A percentile compares a stretch with the other conserved stretches of the same genome.
Evolutionary conservation across 2,113 vertebrate genomes (phyloP).

Genomic region (Piprites chloris): DNA sequence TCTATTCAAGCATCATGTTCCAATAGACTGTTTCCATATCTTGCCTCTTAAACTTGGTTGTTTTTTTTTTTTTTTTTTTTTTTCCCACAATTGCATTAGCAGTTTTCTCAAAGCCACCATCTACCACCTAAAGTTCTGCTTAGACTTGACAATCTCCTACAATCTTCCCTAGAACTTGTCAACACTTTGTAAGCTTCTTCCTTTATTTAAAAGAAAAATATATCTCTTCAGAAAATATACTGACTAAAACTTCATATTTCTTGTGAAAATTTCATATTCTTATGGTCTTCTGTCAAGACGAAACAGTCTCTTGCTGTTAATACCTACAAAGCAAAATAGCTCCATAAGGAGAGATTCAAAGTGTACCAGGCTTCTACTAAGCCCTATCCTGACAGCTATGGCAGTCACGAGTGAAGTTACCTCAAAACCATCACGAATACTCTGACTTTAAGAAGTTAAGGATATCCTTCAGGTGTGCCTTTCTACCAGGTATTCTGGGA

Average conservation of each 20-base stretch:
- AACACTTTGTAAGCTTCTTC: background rate
- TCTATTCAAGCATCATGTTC: background rate
- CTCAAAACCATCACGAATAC: background rate
- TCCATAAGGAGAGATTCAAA: background rate
- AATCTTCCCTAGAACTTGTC: background rate
- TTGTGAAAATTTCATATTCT: background rate
- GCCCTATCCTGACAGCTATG: background rate
- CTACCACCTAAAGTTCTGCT: background rate
- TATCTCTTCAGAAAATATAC: background rate
- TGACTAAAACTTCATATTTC: background rate
- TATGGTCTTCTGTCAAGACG: background rate
- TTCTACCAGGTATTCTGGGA: background rate
- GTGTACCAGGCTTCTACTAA: background rate
- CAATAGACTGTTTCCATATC: background rate
- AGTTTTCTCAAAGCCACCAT: background rate
- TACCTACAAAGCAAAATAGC: background rate
- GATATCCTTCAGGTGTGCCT: background rate
- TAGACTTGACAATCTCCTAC: background rate
- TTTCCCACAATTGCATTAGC: background rate
- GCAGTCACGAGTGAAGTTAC: background rate
- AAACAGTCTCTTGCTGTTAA: background rate
- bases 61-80: background rate
- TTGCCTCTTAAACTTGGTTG: background rate
- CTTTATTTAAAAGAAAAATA: background rate
- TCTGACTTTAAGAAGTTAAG: background rate